Evolutionary conservation across 2,113 vertebrate species (phyloP), one percentile per base, ranked within the genome.

Genomic region (Pachycephala philippinensis): DNA sequence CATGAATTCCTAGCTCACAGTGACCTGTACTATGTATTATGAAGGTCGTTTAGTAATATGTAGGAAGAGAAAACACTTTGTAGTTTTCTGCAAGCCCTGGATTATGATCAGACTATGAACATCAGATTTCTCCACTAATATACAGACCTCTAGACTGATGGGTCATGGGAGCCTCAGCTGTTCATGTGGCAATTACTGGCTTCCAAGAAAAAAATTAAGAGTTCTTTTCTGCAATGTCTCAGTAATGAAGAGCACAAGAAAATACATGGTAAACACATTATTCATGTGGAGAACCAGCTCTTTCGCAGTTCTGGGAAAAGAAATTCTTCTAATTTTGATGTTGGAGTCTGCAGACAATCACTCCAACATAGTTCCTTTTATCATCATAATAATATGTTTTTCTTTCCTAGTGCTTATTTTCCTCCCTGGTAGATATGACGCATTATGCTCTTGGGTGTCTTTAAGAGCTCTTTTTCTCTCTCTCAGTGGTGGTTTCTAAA

Each of bases 311-410:
- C 84, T 94, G 81, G 70, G 89, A 85, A 93, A 89, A 91, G 20
- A 85, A 95, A 93, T 93, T 63, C 70, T 57, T 72, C 70, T 89
- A 78, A 89, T 96, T 96, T 69, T 87, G 91, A 85, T 88, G 63
- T n/a, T 89, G 63, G 19, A 94, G 39, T 91, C 70, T 65, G 50
- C 53, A 87, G 74, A 92, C 61, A 93, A 79, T 91, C 77, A 69
- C 37, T 91, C 52, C 81, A 89, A 82, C 49, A 53, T 61, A 57
- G 77, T 50, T 95, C 15, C 24, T 93, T 94, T 87, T 88, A 92
- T 76, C 74, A 53, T 54, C 7, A 6, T 65, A 88, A 93, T 94
- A 80, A 72, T 81, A 95, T 61, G 59, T 70, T 94, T 90, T 94
- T 31, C 39, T 96, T 93, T 89, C 50, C 39, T 74, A 18, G 15